These are phyloP conservation scores for Eurystomus gularis DNA, from an alignment of 2,113 vertebrate genomes.

Conservation along the genomic window DNA sequence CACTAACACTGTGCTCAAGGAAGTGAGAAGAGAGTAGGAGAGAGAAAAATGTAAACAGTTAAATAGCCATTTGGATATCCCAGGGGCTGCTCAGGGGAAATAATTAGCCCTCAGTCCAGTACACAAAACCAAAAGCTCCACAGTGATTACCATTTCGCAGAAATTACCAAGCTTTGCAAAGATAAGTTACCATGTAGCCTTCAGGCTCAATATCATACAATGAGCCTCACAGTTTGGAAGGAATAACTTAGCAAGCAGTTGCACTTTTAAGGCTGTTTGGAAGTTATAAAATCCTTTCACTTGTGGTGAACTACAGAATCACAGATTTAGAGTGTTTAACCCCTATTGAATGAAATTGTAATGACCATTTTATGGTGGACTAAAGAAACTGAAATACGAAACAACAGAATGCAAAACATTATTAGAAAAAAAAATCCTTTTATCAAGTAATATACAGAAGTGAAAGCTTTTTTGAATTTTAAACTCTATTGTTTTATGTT, in stretches of 20 bases:
- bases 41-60: neutral
- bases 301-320: neutral
- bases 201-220: neutral
- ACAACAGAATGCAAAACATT: neutral
- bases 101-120: neutral
- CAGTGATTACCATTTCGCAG: neutral
- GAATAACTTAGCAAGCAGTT: neutral
- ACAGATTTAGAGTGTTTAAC: neutral
- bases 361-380: neutral
- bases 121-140: neutral
- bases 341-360: neutral
- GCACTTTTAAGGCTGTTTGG: neutral
- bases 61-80: neutral
- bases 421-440: neutral
- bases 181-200: neutral
- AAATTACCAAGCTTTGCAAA: neutral
- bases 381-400: neutral
- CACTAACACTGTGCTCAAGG: neutral
- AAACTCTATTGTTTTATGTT: neutral
- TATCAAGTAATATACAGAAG: neutral
- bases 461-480: neutral
- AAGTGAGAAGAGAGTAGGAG: neutral
- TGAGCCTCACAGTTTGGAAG: neutral
- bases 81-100: neutral
- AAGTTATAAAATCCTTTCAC: neutral